phyloP scores from a whole-genome alignment of 2,888 invertebrate species.

The Caenorhabditis virilis region DNA sequence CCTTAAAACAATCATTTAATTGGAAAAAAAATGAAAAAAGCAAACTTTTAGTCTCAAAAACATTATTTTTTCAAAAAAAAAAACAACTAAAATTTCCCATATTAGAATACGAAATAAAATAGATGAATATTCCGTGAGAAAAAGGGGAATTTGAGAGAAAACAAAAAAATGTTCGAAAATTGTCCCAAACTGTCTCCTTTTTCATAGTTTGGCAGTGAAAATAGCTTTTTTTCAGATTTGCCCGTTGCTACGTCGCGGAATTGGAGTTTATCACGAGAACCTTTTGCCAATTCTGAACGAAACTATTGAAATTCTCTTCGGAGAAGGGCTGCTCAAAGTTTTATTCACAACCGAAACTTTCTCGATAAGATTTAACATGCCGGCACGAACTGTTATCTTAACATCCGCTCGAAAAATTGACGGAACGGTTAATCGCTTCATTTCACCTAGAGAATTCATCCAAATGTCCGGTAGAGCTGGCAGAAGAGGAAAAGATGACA shows the following conservation, averaged over 20 bases:
- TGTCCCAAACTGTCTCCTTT: no score
- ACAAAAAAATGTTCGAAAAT: no score
- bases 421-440: slow-evolving; percentile 80
- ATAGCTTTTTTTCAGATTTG: slow-evolving; percentile 77
- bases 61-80: no score
- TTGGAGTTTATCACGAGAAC: slow-evolving; percentile 92
- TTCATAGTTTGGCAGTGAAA: no score
- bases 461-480: slow-evolving; percentile 99
- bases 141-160: no score
- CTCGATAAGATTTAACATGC: slow-evolving; percentile 99
- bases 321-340: slow-evolving; percentile 91
- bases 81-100: no score
- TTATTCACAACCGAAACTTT: slow-evolving; percentile 99
- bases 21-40: background rate
- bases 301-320: slow-evolving; percentile 96
- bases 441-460: slow-evolving; percentile 89
- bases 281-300: slow-evolving; percentile 95
- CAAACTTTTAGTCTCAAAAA: no score
- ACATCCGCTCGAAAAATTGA: slow-evolving; percentile 94
- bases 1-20: background rate
- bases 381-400: slow-evolving; percentile 96
- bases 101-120: no score
- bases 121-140: no score
- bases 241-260: slow-evolving; percentile 88
- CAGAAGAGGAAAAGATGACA: slow-evolving; percentile 86